These are phyloP conservation scores for Ctenochaetus hawaiiensis DNA, from an alignment of 2,797 vertebrate species.

Conservation along the genomic window DNA sequence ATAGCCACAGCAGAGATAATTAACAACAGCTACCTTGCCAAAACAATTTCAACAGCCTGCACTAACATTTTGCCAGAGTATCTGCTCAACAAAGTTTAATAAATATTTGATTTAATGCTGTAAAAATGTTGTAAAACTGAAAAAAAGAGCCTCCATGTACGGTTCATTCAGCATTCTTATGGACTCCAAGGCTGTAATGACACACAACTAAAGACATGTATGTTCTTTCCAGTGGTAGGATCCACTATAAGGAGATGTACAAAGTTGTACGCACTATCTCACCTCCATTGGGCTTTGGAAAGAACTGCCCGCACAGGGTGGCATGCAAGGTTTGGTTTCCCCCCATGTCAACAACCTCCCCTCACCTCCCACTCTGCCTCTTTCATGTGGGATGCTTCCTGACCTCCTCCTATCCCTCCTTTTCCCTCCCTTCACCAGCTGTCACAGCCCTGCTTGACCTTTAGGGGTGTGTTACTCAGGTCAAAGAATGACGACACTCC, in stretches of 20 bases:
- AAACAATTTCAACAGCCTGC: not conserved
- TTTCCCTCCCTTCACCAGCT: constrained; percentile 52
- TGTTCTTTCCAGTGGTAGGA: constrained; percentile 98
- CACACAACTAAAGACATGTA: constrained; percentile 83
- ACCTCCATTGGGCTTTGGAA: constrained; percentile 99
- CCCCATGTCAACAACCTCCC: constrained; percentile 69
- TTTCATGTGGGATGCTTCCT: constrained; percentile 72
- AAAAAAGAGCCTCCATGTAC: constrained; percentile 7
- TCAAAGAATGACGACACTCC: constrained; percentile 81
- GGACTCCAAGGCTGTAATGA: constrained; percentile 22
- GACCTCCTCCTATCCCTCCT: constrained; percentile 75
- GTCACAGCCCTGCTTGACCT: constrained; percentile 63
- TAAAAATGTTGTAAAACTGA: constrained; percentile 2
- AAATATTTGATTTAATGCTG: constrained; percentile 3
- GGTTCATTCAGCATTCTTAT: constrained; percentile 8
- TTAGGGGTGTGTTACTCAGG: constrained; percentile 64
- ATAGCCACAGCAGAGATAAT: too few species aligned
- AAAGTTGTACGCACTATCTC: constrained; percentile 99
- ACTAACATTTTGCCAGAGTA: not conserved
- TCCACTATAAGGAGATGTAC: constrained; percentile 99
- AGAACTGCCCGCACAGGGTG: constrained; percentile 99
- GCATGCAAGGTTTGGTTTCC: constrained; percentile 99
- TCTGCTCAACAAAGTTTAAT: not conserved
- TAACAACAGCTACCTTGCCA: not conserved
- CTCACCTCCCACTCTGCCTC: constrained; percentile 31